Percentiles rank a stretch among this genome's conserved stretches.
phyloP scores from a whole-genome alignment of 2,797 vertebrate species.

The Acipenser transmontanus region DNA sequence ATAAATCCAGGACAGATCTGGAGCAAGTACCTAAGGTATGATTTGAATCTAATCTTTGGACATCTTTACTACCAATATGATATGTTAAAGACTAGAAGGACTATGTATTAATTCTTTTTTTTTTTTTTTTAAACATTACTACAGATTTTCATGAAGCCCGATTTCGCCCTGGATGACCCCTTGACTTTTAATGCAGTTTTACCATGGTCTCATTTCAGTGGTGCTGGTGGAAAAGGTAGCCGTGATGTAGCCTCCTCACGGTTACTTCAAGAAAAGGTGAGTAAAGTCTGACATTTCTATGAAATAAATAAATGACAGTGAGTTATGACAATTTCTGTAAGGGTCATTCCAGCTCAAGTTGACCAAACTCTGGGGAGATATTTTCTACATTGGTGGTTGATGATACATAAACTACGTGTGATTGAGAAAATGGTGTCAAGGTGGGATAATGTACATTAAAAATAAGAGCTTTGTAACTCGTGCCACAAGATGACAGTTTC shows the following conservation, averaged over 20 bases:
- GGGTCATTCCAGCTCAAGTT: no score
- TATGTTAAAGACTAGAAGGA: no score
- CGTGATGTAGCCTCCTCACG: slow-evolving; percentile 85
- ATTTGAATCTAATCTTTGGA: not conserved
- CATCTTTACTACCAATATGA: not conserved
- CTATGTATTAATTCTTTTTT: no score
- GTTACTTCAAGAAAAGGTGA: slow-evolving; percentile 94
- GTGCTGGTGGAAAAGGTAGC: slow-evolving; percentile 78
- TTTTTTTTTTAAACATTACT: slow-evolving; percentile 14
- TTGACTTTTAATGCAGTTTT: slow-evolving; percentile 86
- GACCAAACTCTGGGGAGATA: no score
- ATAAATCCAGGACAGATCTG: slow-evolving; percentile 90
- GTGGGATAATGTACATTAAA: no score
- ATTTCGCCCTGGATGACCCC: slow-evolving; percentile 93
- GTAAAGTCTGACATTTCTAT: not conserved
- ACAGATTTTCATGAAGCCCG: slow-evolving; percentile 95
- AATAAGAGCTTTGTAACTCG: no score
- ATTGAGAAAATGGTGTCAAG: no score
- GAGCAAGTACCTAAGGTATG: slow-evolving; percentile 96
- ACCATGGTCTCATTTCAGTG: slow-evolving; percentile 95
- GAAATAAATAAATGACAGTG: no score
- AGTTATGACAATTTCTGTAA: no score
- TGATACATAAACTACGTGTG: no score
- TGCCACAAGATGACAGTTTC: no score
- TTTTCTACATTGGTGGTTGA: no score